Evolutionary conservation across 2,113 vertebrate species (phyloP).

Genomic region (Podarcis cretensis): DNA sequence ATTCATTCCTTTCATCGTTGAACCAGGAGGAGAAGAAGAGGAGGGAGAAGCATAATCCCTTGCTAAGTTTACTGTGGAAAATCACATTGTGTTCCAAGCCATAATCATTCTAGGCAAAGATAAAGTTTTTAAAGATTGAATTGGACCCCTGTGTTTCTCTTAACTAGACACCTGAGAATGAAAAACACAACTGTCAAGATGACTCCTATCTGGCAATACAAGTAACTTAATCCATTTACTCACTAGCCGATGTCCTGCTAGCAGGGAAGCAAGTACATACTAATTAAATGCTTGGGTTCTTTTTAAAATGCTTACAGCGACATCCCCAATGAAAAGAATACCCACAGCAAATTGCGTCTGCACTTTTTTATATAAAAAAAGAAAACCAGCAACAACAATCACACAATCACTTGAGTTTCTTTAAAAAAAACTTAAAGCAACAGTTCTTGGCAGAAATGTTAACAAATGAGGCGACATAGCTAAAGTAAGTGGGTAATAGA

Average conservation of each 20-base stretch:
- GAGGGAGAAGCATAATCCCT: slow-evolving; percentile 12
- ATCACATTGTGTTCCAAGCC: slow-evolving; percentile 53
- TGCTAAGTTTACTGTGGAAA: slow-evolving; percentile 64
- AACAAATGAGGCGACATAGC: slow-evolving; percentile 49
- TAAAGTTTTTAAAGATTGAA: slow-evolving; percentile 66
- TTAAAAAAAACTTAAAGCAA: slow-evolving; percentile 11
- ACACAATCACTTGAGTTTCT: slow-evolving; percentile 32
- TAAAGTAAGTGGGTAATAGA: slow-evolving; percentile 50
- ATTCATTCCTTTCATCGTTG: slow-evolving; percentile 53
- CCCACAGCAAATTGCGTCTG: slow-evolving; percentile 31
- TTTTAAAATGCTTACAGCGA: slow-evolving; percentile 58
- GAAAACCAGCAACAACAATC: neutral
- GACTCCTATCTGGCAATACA: slow-evolving; percentile 40
- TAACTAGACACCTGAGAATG: slow-evolving; percentile 70
- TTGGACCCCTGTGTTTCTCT: slow-evolving; percentile 59
- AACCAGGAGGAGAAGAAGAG: slow-evolving; percentile 29
- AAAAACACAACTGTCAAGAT: slow-evolving; percentile 67
- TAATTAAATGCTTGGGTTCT: slow-evolving; percentile 70
- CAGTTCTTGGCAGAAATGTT: slow-evolving; percentile 48
- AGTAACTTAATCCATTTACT: slow-evolving; percentile 71
- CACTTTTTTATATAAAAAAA: slow-evolving; percentile 5
- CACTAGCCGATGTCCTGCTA: slow-evolving; percentile 60
- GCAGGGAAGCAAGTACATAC: slow-evolving; percentile 56
- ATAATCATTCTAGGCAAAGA: slow-evolving; percentile 64
- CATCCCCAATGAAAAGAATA: slow-evolving; percentile 25